phyloP scores from a whole-genome alignment of 2,113 vertebrate species.

The Callocephalon fimbriatum region DNA sequence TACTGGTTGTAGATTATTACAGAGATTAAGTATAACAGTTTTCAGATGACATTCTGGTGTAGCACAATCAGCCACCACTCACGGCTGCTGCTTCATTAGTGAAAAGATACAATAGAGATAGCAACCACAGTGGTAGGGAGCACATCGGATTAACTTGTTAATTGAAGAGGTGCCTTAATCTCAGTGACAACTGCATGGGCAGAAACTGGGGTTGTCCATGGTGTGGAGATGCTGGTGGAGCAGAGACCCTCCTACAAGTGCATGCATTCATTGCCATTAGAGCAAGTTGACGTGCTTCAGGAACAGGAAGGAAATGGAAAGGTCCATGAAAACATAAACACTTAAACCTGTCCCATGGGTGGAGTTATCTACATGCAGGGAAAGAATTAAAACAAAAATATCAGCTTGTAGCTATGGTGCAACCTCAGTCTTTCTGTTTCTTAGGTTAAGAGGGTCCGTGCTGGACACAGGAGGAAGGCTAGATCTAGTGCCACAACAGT shows the following conservation, averaged over 20 bases:
- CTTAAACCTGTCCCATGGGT: not conserved
- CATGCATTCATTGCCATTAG: not conserved
- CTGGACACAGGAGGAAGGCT: not conserved
- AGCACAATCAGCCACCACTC: not conserved
- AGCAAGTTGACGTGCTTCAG: not conserved
- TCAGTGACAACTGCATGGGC: not conserved
- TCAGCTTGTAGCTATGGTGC: rapidly evolving
- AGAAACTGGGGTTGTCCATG: not conserved
- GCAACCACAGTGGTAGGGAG: not conserved
- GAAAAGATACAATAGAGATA: conserved; percentile 5
- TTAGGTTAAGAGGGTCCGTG: too few species aligned
- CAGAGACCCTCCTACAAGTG: not conserved
- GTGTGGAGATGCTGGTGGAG: not conserved
- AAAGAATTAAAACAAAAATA: not conserved
- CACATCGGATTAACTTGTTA: not conserved
- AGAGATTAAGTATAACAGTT: conserved; percentile 15
- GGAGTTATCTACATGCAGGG: not conserved
- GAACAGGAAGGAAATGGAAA: not conserved
- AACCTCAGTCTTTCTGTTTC: not conserved
- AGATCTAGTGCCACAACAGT: not conserved
- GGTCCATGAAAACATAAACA: not conserved
- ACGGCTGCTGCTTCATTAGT: not conserved
- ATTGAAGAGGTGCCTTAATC: not conserved
- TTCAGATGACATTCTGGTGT: conserved; percentile 13
- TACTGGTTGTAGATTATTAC: not conserved